These are phyloP conservation scores for Muscicapa adusta DNA, from an alignment of 2,113 vertebrate genomes.

Conservation along the genomic window DNA sequence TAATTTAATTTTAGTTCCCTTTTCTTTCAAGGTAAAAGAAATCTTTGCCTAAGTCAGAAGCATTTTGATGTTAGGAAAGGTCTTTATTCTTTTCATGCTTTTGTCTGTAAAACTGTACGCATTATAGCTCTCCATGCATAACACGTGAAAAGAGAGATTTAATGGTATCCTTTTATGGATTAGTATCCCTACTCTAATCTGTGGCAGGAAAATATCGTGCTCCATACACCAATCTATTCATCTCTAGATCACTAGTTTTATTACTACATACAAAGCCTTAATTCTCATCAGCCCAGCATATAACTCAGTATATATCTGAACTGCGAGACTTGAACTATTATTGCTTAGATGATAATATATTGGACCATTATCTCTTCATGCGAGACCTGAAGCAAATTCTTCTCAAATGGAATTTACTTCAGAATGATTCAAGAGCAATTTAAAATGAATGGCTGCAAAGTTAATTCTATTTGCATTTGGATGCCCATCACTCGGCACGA, in stretches of 20 bases:
- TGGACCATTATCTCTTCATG: slow-evolving; percentile 73
- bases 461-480: slow-evolving; percentile 77
- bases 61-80: background rate
- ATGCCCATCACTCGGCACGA: slow-evolving; percentile 70
- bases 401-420: slow-evolving; percentile 75
- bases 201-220: slow-evolving; percentile 68
- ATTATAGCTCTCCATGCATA: background rate
- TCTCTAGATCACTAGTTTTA: slow-evolving; percentile 69
- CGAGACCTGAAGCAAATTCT: slow-evolving; percentile 69
- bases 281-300: slow-evolving; percentile 66
- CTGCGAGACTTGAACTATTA: slow-evolving; percentile 69
- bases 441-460: slow-evolving; percentile 75
- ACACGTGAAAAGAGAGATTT: slow-evolving; percentile 45
- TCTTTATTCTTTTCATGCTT: background rate
- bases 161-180: slow-evolving; percentile 59
- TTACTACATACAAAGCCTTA: slow-evolving; percentile 61
- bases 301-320: slow-evolving; percentile 67
- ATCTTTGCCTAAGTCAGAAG: background rate
- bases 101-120: background rate
- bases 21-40: background rate
- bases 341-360: slow-evolving; percentile 73
- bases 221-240: slow-evolving; percentile 57
- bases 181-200: slow-evolving; percentile 55
- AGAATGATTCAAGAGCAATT: slow-evolving; percentile 74
- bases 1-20: background rate